Percentiles rank a stretch among this genome's conserved stretches.
phyloP scores from a whole-genome alignment of 2,113 vertebrate genomes.

The Sus scrofa region T2T-Sscrofa CM000820.6:90029501-90030000 shows the following conservation, averaged over 20 bases:
- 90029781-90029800: slow-evolving; percentile 19
- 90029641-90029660: slow-evolving; percentile 50
- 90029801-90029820: neutral
- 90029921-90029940: neutral
- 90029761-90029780: neutral
- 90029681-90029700: slow-evolving; percentile 17
- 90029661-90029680: slow-evolving; percentile 26
- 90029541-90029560: neutral
- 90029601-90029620: neutral
- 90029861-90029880: neutral
- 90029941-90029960: neutral
- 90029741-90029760: slow-evolving; percentile 21
- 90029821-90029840: neutral
- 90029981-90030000: neutral
- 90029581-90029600: neutral
- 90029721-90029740: neutral
- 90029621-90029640: slow-evolving; percentile 8
- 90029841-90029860: neutral
- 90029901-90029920: neutral
- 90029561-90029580: neutral
- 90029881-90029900: no score
- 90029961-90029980: neutral
- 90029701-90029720: neutral
- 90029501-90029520: neutral
- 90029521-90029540: slow-evolving; percentile 35